phyloP scores from a whole-genome alignment of 1,140 invertebrate species.

The Zaprionus tsacasi region DNA sequence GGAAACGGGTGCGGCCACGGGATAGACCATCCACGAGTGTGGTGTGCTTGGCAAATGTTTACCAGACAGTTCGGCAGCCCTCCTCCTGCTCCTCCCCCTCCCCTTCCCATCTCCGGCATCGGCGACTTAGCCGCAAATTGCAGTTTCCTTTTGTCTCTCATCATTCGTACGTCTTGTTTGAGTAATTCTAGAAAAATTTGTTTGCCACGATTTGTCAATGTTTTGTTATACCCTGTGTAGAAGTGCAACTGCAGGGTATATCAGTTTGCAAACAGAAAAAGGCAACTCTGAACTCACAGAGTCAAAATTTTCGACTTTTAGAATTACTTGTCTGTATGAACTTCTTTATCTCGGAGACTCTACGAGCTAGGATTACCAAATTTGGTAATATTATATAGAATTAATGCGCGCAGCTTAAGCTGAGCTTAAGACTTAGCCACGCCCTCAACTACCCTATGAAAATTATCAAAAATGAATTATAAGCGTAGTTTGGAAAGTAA shows the following conservation, averaged over 20 bases:
- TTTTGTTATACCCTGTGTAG: slow-evolving; percentile 18
- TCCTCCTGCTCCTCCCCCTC: neutral
- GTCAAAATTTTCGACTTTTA: too few species aligned
- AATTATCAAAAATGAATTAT: too few species aligned
- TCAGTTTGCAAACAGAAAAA: neutral
- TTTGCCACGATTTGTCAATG: slow-evolving; percentile 50
- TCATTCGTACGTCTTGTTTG: slow-evolving; percentile 44
- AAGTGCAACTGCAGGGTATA: neutral
- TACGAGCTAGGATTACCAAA: neutral
- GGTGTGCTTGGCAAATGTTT: slow-evolving; percentile 32
- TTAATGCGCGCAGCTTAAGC: neutral
- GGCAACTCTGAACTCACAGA: too few species aligned
- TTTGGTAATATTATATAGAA: neutral
- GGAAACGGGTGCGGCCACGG: neutral
- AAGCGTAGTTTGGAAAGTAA: too few species aligned
- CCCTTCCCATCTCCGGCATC: neutral
- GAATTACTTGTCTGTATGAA: neutral
- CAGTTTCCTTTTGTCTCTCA: slow-evolving; percentile 46
- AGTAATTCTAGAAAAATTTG: slow-evolving; percentile 55
- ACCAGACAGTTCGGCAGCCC: slow-evolving; percentile 19
- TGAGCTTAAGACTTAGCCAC: neutral
- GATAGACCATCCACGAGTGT: neutral
- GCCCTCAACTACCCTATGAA: neutral
- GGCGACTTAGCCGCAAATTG: slow-evolving; percentile 42
- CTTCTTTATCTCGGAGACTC: neutral